Base-by-base conservation (phyloP, 2,888 invertebrate species). In the Halictus quadricinctus region DNA sequence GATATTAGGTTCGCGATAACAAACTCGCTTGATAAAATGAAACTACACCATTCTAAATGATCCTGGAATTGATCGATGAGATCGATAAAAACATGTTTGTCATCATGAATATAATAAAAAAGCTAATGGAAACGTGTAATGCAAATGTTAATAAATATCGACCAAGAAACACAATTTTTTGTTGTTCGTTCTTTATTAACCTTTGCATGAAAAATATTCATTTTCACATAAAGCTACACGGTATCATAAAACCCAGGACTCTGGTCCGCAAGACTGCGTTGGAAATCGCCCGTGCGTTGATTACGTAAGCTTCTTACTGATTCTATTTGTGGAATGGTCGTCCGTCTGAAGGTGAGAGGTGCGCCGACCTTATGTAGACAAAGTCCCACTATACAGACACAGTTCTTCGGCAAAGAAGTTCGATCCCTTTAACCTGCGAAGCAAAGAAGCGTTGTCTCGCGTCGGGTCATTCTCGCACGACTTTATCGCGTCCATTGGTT, bases 311-410 rank as follows among this genome's bases (percentile, higher is more conserved):
- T 81, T 66, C 75, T 89, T 84, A 78, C 81, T 13, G 80, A 86
- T 41, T 69, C 84, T 84, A 87, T 89, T 90, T 85, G 86, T 74
- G 87, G 83, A 87, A 83, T 81, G 83, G 81, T 81, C 78, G 85
- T 83, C 80, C 64, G 78, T 86, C 82, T 84, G 87, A 87, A 88
- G 89, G 90, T 86, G 84, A 88, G 84, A 88, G 89, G 83, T 86
- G 83, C 90, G 84, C 84, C 87, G 90, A 89, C 90, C 89, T 89
- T 89, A 83, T 81, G 69, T 72, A 74, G 78, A 73, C 82, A 79
- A 75, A 76, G 85, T 81, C 41, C 66, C 21, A 69, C 66, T 69
- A 36, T 69, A 69, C 66, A 64, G 25, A 18, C 12, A 64, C 66
- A 21, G 36, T 69, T 41, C 21, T 69, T 21, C 18, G 10, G 36